Percentiles rank a stretch among this genome's conserved stretches.
These are phyloP conservation scores for Entomobrya multifasciata DNA, from an alignment of 2,888 invertebrate species.

Conservation along the genomic window DNA sequence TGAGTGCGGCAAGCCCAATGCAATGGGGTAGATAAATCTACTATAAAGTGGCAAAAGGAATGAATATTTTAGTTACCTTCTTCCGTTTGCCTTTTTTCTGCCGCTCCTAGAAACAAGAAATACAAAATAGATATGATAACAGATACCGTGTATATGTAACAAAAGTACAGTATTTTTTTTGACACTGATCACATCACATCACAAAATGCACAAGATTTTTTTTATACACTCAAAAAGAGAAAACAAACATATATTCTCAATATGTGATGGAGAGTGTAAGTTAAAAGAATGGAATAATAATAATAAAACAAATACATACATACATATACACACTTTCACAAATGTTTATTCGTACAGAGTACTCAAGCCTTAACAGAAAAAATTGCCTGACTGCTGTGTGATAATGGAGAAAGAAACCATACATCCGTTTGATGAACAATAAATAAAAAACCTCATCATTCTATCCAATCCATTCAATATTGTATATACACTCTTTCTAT, in stretches of 20 bases:
- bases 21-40: slow-evolving; percentile 32
- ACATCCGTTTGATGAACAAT: slow-evolving; percentile 1
- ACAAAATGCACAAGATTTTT: neutral
- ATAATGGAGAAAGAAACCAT: slow-evolving; percentile 6
- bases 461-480: neutral
- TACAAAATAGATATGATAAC: slow-evolving; percentile 33
- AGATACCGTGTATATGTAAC: slow-evolving; percentile 33
- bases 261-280: neutral
- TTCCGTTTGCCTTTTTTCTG: slow-evolving; percentile 33
- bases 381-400: no score
- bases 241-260: neutral
- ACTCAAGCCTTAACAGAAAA: no score
- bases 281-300: neutral
- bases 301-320: neutral
- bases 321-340: neutral
- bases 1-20: neutral
- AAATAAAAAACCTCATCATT: slow-evolving; percentile 25
- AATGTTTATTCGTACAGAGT: no score
- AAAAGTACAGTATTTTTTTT: slow-evolving; percentile 18
- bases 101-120: slow-evolving; percentile 37
- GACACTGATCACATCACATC: slow-evolving; percentile 9
- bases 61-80: slow-evolving; percentile 56
- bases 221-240: neutral
- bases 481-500: slow-evolving; percentile 8
- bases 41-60: slow-evolving; percentile 50